A percentile compares a stretch with the other conserved stretches of the same genome.
Evolutionary conservation across 2,797 vertebrate species (phyloP).

Genomic region (Alca torda): DNA sequence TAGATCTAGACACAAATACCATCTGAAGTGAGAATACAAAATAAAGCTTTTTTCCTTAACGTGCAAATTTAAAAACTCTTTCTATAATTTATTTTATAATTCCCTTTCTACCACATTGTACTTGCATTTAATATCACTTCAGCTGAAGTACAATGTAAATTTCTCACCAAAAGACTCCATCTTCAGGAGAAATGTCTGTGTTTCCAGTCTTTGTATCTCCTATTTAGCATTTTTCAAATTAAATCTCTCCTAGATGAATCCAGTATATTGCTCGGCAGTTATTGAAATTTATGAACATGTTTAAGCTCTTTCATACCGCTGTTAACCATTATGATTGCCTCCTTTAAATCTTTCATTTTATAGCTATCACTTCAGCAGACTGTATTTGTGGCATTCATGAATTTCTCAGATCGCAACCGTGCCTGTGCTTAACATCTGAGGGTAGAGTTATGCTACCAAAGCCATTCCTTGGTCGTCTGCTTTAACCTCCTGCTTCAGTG

Average conservation of each 20-base stretch:
- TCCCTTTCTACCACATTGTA: constrained; percentile 11
- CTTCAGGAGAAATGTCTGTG: constrained; percentile 16
- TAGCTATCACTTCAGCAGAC: constrained; percentile 37
- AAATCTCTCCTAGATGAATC: constrained; percentile 48
- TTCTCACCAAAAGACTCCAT: constrained; percentile 41
- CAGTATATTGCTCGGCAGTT: constrained; percentile 46
- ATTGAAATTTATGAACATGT: constrained; percentile 61
- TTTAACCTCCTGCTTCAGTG: background rate
- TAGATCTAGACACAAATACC: background rate
- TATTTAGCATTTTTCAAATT: constrained; percentile 61
- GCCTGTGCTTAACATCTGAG: background rate
- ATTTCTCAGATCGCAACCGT: background rate
- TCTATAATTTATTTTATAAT: constrained; percentile 36
- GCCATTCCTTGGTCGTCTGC: background rate
- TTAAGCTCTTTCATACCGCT: constrained; percentile 49
- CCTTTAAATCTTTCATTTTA: constrained; percentile 51
- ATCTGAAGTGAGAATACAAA: constrained; percentile 13
- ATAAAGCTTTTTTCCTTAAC: constrained; percentile 39
- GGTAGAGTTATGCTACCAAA: background rate
- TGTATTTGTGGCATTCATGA: constrained; percentile 15
- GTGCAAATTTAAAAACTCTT: constrained; percentile 18
- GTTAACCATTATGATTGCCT: constrained; percentile 51
- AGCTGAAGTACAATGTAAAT: constrained; percentile 43
- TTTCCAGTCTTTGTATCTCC: constrained; percentile 25
- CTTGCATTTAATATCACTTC: constrained; percentile 36